Evolutionary conservation across 2,113 vertebrate genomes (phyloP).

Genomic region (Piaya cayana): DNA sequence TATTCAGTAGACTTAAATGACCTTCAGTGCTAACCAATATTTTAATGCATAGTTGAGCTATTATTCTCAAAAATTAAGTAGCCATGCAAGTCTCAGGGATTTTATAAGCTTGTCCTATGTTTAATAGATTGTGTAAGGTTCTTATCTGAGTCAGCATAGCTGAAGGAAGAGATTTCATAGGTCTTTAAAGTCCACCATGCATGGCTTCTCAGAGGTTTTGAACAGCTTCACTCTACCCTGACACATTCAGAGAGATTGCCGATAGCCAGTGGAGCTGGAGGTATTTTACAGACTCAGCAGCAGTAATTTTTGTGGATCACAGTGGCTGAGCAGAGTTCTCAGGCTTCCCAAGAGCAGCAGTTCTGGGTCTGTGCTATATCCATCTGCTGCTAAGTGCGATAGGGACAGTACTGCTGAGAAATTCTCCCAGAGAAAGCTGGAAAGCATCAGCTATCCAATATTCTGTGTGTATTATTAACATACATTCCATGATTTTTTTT

Average conservation of each 20-base stretch:
- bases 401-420: background rate
- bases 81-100: background rate
- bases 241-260: background rate
- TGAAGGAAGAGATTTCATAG: background rate
- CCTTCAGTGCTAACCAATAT: background rate
- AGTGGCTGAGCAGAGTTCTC: background rate
- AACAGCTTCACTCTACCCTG: background rate
- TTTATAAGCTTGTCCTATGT: background rate
- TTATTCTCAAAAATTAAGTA: background rate
- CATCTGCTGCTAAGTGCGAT: background rate
- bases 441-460: background rate
- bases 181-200: background rate
- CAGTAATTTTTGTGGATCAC: background rate
- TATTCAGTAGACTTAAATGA: background rate
- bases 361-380: background rate
- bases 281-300: conserved; percentile 27
- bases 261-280: background rate
- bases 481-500: background rate
- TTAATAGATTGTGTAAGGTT: background rate
- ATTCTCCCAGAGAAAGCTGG: background rate
- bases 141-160: background rate
- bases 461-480: background rate
- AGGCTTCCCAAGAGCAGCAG: background rate
- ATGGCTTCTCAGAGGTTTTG: background rate
- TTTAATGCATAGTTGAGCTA: background rate